Evolutionary conservation across 2,797 vertebrate genomes (phyloP).

Genomic region (Scarus forsteni): DNA sequence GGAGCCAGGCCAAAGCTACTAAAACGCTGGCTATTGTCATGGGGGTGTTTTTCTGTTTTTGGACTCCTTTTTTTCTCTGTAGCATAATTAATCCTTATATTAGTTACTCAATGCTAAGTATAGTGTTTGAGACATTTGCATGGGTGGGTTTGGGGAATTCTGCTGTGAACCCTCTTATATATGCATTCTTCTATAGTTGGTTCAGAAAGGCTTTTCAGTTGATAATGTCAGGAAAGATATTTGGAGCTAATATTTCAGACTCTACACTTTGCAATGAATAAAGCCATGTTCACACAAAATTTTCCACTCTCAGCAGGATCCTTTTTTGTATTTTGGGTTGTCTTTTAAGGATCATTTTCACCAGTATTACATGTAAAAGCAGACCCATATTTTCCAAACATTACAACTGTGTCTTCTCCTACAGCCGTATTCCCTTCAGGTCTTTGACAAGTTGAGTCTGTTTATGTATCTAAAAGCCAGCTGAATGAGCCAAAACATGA

Average conservation of each 20-base stretch:
- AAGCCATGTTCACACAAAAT: neutral
- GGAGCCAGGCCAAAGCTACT: neutral
- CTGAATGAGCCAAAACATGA: no score
- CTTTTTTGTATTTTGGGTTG: no score
- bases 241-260: neutral
- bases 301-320: no score
- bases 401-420: no score
- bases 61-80: constrained; percentile 68
- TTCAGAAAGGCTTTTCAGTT: constrained; percentile 67
- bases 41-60: constrained; percentile 51
- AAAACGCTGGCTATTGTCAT: constrained; percentile 49
- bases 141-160: constrained; percentile 73
- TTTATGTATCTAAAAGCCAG: no score
- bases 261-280: neutral
- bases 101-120: constrained; percentile 44
- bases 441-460: no score
- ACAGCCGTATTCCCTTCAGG: no score
- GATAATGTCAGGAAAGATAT: constrained; percentile 45
- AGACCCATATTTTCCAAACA: no score
- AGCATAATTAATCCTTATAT: constrained; percentile 57
- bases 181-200: constrained; percentile 73
- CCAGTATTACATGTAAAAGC: no score
- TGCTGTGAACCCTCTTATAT: constrained; percentile 67
- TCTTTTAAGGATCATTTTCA: no score
- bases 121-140: constrained; percentile 43